phyloP scores from a whole-genome alignment of 2,888 invertebrate genomes.

The Orgyia antiqua region DNA sequence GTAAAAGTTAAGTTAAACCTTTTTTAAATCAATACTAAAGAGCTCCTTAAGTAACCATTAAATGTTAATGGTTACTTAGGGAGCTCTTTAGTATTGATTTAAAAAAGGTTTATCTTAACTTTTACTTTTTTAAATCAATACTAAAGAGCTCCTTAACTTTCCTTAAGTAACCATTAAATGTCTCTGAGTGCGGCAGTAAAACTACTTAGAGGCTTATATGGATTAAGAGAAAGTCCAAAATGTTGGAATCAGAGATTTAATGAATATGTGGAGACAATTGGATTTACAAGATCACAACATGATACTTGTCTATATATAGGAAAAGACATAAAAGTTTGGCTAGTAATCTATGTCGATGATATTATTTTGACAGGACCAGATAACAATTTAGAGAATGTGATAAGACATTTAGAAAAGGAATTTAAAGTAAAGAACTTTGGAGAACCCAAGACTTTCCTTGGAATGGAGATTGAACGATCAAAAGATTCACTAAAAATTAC shows the following conservation, averaged over 20 bases:
- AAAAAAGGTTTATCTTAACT: too few relatives aligned
- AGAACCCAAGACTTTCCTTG: neutral
- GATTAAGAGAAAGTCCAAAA: slow-evolving; percentile 1
- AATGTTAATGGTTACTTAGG: too few relatives aligned
- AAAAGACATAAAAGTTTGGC: neutral
- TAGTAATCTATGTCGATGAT: slow-evolving; percentile 2
- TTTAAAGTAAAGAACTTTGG: slow-evolving; percentile 1
- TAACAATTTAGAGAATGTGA: neutral
- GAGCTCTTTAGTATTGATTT: too few relatives aligned
- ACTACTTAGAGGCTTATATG: neutral
- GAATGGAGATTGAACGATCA: slow-evolving; percentile 1
- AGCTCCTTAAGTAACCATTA: too few relatives aligned
- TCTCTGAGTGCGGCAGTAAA: too few relatives aligned
- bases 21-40: too few relatives aligned
- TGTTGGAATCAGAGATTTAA: slow-evolving; percentile 2
- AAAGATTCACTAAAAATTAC: slow-evolving; percentile 1
- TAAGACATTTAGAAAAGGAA: neutral
- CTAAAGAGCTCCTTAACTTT: too few relatives aligned
- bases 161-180: too few relatives aligned
- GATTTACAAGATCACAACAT: neutral
- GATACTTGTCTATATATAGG: neutral
- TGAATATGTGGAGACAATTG: neutral
- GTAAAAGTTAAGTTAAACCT: too few relatives aligned
- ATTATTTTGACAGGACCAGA: neutral
- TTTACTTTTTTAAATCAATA: too few relatives aligned